Evolutionary conservation across 2,113 vertebrate species (phyloP).

Genomic region (Tragelaphus scriptus): DNA sequence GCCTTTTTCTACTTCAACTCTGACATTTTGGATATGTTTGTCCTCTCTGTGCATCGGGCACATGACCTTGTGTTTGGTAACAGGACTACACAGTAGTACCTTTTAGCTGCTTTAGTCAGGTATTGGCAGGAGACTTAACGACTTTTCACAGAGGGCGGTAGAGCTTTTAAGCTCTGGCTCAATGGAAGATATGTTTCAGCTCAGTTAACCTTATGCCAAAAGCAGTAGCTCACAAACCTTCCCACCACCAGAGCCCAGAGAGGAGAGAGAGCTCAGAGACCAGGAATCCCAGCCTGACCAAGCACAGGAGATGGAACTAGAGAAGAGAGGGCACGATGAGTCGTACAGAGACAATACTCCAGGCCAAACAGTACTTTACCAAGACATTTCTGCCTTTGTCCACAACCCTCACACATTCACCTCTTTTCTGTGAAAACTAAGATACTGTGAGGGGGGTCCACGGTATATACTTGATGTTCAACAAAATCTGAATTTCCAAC

Average conservation of each 20-base stretch:
- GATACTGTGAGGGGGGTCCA: neutral
- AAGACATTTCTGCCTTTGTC: neutral
- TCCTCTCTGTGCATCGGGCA: neutral
- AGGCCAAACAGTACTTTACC: neutral
- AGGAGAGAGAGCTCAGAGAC: neutral
- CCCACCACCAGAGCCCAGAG: neutral
- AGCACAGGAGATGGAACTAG: neutral
- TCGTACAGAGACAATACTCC: neutral
- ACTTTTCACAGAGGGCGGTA: neutral
- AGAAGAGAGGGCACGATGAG: neutral
- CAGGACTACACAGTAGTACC: neutral
- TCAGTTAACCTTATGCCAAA: neutral
- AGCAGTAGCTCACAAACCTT: neutral
- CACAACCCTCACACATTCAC: neutral
- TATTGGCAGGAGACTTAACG: neutral
- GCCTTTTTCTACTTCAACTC: neutral
- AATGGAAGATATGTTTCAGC: neutral
- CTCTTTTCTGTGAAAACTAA: conserved; percentile 15
- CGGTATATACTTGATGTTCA: neutral
- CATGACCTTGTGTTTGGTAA: neutral
- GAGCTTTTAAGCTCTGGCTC: neutral
- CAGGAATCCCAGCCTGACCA: neutral
- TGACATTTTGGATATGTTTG: neutral
- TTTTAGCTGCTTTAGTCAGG: neutral
- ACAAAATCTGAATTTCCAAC: neutral